Base-by-base conservation (phyloP, 2,113 vertebrate genomes). In the Dicentrarchus labrax region DNA sequence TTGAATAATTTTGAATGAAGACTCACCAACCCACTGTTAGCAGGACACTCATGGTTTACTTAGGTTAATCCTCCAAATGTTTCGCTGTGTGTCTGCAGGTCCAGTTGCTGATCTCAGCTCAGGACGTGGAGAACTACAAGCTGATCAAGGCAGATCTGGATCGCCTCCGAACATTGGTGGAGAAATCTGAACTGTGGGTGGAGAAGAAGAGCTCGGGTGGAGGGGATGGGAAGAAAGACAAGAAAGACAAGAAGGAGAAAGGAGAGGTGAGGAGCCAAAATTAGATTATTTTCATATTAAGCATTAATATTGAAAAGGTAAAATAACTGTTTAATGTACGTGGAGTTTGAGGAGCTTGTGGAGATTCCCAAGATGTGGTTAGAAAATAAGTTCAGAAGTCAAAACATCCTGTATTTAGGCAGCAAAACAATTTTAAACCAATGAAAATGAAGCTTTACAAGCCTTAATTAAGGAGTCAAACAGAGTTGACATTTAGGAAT, bases 81-180 rank as follows among this genome's bases (percentile, higher is more conserved):
- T 4, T 61, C 8, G 36, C 11, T 13, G 21, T 38, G 19, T 3
- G 0, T 19, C 48, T 16, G 0, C 93, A 99, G 98, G 97, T 99
- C 76, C 98, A 99, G 95, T 91, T 99, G 76, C 95, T 99, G 71
- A 99, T 99, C 94, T 97, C 98, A 0, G 85, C 96, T 72, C 98
- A 99, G 93, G 98, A 99, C 4, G 98, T 99, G 0, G 98, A 99
- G 92, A 99, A 98, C 95, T 99, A 98, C 89, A 99, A 99, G 86
- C 94, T 97, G 85, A 99, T 99, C 90, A 99, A 99, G 50, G 94
- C 95, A 0, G 97, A 99, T 88, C 94, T 99, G 89, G 98, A 99
- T 88, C 97, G 96, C 0, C 96, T 99, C n/a, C 95, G 98, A 57
- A 99, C 94, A 0, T 97, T 99, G 96, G 98, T 99, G 88, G 98